A percentile compares a stretch with the other conserved stretches of the same genome.
Evolutionary conservation across 2,888 invertebrate genomes (phyloP).

Genomic region (Urechis unicinctus): DNA sequence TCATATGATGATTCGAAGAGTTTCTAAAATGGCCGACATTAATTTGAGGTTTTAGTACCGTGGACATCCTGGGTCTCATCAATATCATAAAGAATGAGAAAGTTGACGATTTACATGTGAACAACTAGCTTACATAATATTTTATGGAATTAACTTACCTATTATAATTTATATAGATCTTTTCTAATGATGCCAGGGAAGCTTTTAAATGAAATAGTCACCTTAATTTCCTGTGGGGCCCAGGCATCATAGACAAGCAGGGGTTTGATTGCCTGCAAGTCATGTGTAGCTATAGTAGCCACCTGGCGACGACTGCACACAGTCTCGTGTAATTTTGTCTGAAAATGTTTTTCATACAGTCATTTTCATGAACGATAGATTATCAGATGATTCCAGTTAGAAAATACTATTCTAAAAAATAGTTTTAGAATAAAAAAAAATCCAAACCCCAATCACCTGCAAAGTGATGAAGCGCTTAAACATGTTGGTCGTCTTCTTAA

Average conservation of each 20-base stretch:
- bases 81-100: too few species aligned
- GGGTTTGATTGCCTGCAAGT: conserved; percentile 60
- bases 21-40: too few species aligned
- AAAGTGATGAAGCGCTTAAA: conserved; percentile 73
- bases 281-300: conserved; percentile 80
- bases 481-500: conserved; percentile 56
- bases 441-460: conserved; percentile 49
- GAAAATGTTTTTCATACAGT: conserved; percentile 4
- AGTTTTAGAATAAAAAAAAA: background rate
- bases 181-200: background rate
- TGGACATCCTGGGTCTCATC: too few species aligned
- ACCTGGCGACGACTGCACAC: conserved; percentile 71
- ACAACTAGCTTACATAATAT: too few species aligned
- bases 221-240: conserved; percentile 60
- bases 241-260: conserved; percentile 65
- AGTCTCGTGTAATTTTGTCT: conserved; percentile 62
- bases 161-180: too few species aligned
- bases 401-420: background rate
- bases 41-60: too few species aligned
- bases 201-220: conserved; percentile 35
- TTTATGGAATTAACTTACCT: too few species aligned
- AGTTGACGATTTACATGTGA: too few species aligned
- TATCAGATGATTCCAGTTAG: background rate
- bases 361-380: background rate
- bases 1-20: too few species aligned